Base-by-base conservation (phyloP, 2,888 invertebrate species). In the Oegoconia quadripuncta region DNA sequence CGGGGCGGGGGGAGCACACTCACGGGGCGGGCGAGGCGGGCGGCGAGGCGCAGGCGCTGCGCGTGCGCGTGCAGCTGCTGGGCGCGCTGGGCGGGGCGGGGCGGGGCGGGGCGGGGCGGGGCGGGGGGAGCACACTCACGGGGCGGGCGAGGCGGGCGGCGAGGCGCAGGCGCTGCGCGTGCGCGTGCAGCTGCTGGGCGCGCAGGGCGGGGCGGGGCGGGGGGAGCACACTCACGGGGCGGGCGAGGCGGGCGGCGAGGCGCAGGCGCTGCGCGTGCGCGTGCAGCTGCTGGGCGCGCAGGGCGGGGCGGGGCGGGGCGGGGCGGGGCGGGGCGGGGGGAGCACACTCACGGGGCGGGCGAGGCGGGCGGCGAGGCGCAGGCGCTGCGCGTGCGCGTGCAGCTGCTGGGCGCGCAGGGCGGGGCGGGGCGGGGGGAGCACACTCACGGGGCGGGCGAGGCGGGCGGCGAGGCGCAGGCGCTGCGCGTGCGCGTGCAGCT, bases 201-300 rank as follows among this genome's bases (percentile, higher is more conserved):
- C 80, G 46, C 81, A 89, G n/a, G n/a, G n/a, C n/a, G n/a, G n/a
- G n/a, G n/a, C n/a, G n/a, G n/a, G n/a, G n/a, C n/a, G n/a, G n/a
- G 74, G 44, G 87, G 86, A 46, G 88, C 68, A 76, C 74, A 29
- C 77, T 67, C 32, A 88, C 71, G 34, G 89, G n/a, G n/a, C n/a
- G 84, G 23, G 76, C 87, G 26, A 95, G 88, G 38, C 93, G 92
- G 33, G 83, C 33, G 77, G 84, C 89, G 26, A 94, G 88, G 91
- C 54, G 90, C 90, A 14, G 91, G 48, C 92, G 90, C 46, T 89
- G 75, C 16, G 95, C 94, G 50, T 93, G 91, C 42, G 90, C 89
- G 46, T 25, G 50, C 37, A 90, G 89, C 93, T 93, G 93, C 75
- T 93, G 93, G 33, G 88, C 71, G 46, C 79, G 79, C 50, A 89